These are phyloP conservation scores for Garra rufa DNA, from an alignment of 2,113 vertebrate genomes.

Conservation along the genomic window DNA sequence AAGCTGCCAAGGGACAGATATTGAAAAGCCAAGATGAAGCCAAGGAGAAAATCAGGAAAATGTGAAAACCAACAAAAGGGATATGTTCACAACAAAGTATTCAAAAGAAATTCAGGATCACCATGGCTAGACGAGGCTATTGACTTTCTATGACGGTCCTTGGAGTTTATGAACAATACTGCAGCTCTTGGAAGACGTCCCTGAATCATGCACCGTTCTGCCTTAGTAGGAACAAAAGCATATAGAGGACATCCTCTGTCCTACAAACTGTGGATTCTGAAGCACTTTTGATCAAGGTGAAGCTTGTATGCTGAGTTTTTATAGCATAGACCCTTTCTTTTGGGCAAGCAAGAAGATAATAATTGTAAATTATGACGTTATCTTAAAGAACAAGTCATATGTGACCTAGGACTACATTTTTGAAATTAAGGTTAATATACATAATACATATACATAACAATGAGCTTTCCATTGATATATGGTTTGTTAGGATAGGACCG, in stretches of 20 bases:
- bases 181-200: neutral
- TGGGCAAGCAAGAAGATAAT: neutral
- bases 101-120: neutral
- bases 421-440: too few species aligned
- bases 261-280: neutral
- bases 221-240: constrained; percentile 1
- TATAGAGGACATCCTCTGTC: neutral
- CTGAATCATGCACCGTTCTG: neutral
- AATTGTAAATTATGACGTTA: neutral
- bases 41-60: constrained; percentile 4
- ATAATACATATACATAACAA: too few species aligned
- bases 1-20: constrained; percentile 42
- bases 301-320: neutral
- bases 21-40: constrained; percentile 11
- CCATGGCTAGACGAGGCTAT: neutral
- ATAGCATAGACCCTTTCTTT: neutral
- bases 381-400: too few species aligned
- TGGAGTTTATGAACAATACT: neutral
- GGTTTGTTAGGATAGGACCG: too few species aligned
- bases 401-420: too few species aligned
- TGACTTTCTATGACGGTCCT: neutral
- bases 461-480: too few species aligned
- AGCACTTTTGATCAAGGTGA: neutral
- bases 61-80: neutral
- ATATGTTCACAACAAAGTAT: neutral